Evolutionary conservation across 2,888 invertebrate genomes (phyloP).

Genomic region (Philopedon plagiatum): DNA sequence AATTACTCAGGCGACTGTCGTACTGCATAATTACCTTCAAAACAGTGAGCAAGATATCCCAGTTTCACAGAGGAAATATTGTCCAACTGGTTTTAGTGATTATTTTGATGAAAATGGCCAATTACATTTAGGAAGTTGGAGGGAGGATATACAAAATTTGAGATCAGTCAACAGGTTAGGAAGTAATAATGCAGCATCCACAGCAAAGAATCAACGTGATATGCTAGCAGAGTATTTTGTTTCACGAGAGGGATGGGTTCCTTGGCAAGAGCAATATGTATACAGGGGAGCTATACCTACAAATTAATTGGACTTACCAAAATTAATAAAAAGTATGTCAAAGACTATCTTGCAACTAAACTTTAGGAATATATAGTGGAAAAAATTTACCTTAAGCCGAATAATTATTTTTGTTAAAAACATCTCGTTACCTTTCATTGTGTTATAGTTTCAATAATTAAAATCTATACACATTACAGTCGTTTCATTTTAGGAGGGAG

Average conservation of each 20-base stretch:
- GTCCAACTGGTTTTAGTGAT: conserved; percentile 14
- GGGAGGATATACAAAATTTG: background rate
- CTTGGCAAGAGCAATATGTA: conserved; percentile 19
- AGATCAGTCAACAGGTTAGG: background rate
- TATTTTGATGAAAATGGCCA: conserved; percentile 6
- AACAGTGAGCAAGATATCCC: conserved; percentile 35
- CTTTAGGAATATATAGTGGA: no score
- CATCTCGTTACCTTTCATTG: no score
- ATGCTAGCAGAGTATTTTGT: conserved; percentile 6
- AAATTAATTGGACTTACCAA: no score
- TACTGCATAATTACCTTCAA: conserved; percentile 50
- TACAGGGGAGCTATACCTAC: background rate
- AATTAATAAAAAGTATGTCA: no score
- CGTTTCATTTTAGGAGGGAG: no score
- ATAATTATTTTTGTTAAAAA: no score
- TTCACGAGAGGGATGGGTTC: background rate
- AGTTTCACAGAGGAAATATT: background rate
- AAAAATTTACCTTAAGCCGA: no score
- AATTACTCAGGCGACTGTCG: conserved; percentile 46
- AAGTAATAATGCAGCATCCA: background rate
- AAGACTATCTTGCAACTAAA: no score
- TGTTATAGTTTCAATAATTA: no score
- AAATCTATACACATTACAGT: no score
- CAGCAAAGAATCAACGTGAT: conserved; percentile 2
- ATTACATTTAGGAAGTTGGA: conserved; percentile 14